phyloP scores from a whole-genome alignment of 2,888 invertebrate genomes.

The Drosophila kuntzei region DNA sequence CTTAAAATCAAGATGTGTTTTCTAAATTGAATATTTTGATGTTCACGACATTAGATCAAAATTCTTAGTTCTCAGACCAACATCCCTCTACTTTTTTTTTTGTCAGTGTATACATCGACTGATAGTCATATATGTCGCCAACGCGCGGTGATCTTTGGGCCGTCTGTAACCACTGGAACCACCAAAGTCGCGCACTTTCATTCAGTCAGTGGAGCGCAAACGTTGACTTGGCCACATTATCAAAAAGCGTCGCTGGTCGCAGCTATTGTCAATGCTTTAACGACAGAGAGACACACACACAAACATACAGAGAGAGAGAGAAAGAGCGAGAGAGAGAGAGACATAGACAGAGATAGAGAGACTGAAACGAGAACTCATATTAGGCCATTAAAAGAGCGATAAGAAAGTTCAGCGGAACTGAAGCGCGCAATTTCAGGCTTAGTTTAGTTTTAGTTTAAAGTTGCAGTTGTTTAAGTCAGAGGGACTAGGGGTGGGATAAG shows the following conservation, averaged over 20 bases:
- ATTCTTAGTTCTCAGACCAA: too few relatives aligned
- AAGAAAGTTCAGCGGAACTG: conserved; percentile 82
- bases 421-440: conserved; percentile 80
- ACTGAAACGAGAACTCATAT: conserved; percentile 66
- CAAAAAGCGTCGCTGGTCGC: conserved; percentile 68
- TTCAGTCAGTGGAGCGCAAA: conserved; percentile 80
- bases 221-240: conserved; percentile 60
- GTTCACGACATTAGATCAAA: too few relatives aligned
- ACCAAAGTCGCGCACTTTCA: conserved; percentile 57
- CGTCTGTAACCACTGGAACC: conserved; percentile 61
- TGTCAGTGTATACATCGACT: neutral
- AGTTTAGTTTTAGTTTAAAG: conserved; percentile 63
- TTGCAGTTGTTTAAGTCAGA: conserved; percentile 11
- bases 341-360: neutral
- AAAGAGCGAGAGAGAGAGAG: conserved; percentile 14
- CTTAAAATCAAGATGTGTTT: too few relatives aligned
- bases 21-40: too few relatives aligned
- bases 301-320: conserved; percentile 6
- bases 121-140: conserved; percentile 23
- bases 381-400: conserved; percentile 81
- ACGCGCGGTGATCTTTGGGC: conserved; percentile 47
- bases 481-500: neutral
- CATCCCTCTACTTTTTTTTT: too few relatives aligned
- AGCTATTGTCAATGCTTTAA: conserved; percentile 70
- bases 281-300: conserved; percentile 33